Base-by-base conservation (phyloP, 2,888 invertebrate genomes). In the Sympetrum striolatum region DNA sequence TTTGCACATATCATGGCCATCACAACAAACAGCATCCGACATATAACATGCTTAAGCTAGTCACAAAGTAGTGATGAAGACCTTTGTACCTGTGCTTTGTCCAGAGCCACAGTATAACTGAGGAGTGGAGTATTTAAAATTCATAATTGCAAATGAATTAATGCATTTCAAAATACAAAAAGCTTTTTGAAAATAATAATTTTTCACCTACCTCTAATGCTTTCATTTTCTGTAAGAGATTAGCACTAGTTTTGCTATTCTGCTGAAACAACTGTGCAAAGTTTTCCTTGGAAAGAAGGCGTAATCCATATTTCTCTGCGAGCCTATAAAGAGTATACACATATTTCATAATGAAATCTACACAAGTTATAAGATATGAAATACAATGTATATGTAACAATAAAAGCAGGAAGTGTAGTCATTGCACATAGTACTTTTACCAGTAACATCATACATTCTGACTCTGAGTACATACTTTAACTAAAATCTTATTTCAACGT, bases 211-310 rank as follows among this genome's bases (percentile, higher is more conserved):
- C 93, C 92, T 98, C 97, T 92, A 98, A 95, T 91, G 97, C 96
- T 91, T 96, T 96, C 96, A 98, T 98, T 93, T 95, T 96, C 90
- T 95, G 95, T 90, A 99, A 94, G 64, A 99, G 94, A 91, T 94
- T 94, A 91, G 94, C 94, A 15, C 96, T 95, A 90, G 96, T 95
- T 14, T 93, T 92, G 92, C 95, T 94, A 94, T 96, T 95, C 92
- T 96, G 95, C 92, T 96, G 94, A 93, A 96, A 98, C 93, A 96
- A 98, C 82, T 98, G 96, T 48, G 96, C 96, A 94, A 99, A 99
- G 91, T 95, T 94, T 91, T 93, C 93, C 90, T 94, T 94, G 91
- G 93, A 93, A 2, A 95, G 92, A 64, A 95, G 93, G 91, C 94
- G 93, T 91, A 95, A 93, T 14, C 94, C 94, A 93, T 94, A 94